These are phyloP conservation scores for Hylia prasina DNA, from an alignment of 2,113 vertebrate species.

Conservation along the genomic window DNA sequence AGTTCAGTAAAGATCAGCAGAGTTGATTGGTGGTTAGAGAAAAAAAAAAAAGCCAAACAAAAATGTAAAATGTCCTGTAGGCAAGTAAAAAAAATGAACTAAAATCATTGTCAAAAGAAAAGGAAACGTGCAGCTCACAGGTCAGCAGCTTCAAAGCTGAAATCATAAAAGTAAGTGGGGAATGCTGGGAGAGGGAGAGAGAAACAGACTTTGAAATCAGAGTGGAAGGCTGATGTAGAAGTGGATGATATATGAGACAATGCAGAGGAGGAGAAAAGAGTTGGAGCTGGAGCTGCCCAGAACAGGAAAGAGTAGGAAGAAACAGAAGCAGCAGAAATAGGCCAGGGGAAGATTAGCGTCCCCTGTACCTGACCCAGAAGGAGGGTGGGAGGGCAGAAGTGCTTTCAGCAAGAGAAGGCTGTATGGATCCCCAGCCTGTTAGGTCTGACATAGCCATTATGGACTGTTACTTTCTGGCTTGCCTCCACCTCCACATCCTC, in stretches of 20 bases:
- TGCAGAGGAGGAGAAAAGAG: conserved; percentile 21
- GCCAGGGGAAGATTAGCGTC: neutral
- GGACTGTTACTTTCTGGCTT: conserved; percentile 14
- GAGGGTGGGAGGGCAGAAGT: neutral
- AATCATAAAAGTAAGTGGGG: neutral
- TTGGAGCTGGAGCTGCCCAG: neutral
- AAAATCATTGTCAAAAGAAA: neutral
- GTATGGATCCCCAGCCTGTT: neutral
- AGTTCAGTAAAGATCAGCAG: neutral
- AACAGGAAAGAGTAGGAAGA: conserved; percentile 39
- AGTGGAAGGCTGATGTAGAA: neutral
- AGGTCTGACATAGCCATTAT: neutral
- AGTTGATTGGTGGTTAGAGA: neutral
- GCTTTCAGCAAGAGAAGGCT: neutral
- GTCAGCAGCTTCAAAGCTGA: neutral
- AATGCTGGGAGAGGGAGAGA: neutral
- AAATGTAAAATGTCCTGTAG: neutral
- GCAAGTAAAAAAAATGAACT: neutral
- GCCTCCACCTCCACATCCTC: conserved; percentile 25
- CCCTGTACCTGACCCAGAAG: conserved; percentile 16
- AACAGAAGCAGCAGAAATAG: conserved; percentile 29
- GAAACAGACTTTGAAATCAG: neutral
- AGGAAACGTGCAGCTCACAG: neutral
- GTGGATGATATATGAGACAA: conserved; percentile 33
- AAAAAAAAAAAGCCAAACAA: neutral